Percentiles rank a stretch among this genome's conserved stretches.
These are phyloP conservation scores for Anabacerthia variegaticeps DNA, from an alignment of 2,797 vertebrate species.

Conservation along the genomic window DNA sequence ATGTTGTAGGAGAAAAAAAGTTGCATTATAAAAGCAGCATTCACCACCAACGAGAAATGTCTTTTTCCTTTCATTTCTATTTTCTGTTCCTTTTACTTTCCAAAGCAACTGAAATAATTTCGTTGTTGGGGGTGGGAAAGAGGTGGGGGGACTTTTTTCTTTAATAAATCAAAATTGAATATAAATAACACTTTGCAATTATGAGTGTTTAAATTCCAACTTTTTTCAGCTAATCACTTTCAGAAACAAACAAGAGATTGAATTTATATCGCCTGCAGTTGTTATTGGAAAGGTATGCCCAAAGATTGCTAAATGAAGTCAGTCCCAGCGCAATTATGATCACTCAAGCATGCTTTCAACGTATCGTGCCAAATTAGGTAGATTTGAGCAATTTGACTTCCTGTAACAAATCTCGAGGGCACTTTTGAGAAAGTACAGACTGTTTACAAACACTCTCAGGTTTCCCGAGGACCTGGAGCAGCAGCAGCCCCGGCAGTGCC, in stretches of 20 bases:
- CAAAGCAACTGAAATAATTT: slow-evolving; percentile 55
- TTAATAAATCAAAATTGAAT: slow-evolving; percentile 78
- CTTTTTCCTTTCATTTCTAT: neutral
- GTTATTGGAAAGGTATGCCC: slow-evolving; percentile 82
- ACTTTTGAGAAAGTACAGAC: slow-evolving; percentile 88
- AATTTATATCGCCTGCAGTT: slow-evolving; percentile 81
- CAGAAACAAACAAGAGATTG: slow-evolving; percentile 78
- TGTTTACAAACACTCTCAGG: slow-evolving; percentile 89
- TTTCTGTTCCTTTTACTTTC: neutral
- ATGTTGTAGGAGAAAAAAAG: neutral
- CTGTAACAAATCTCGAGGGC: slow-evolving; percentile 82
- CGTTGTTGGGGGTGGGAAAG: neutral
- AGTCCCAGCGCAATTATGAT: slow-evolving; percentile 83
- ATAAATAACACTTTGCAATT: slow-evolving; percentile 79
- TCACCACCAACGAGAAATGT: neutral
- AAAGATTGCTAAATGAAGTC: slow-evolving; percentile 82
- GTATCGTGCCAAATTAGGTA: slow-evolving; percentile 87
- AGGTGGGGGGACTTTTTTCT: slow-evolving; percentile 49
- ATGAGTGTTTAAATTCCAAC: slow-evolving; percentile 78
- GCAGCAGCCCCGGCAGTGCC: slow-evolving; percentile 37
- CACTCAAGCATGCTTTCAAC: slow-evolving; percentile 84
- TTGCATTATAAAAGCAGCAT: neutral
- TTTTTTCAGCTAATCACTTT: slow-evolving; percentile 82
- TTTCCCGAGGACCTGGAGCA: slow-evolving; percentile 75
- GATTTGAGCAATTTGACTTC: slow-evolving; percentile 89